Base-by-base conservation (phyloP, 2,888 invertebrate genomes). In the Iphiclides podalirius region DNA sequence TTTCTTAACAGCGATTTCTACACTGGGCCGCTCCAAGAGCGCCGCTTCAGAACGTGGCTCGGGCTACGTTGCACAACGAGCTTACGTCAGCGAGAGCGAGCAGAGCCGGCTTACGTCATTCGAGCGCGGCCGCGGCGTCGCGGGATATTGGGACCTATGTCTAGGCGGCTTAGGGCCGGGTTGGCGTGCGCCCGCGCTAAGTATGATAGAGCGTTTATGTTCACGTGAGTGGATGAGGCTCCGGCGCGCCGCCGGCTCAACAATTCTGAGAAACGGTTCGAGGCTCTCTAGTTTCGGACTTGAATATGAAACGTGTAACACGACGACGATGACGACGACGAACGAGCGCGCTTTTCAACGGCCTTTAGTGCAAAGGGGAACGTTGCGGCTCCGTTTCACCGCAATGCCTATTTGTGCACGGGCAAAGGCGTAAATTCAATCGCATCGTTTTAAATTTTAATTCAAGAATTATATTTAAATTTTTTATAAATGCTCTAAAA, bases 201-300 rank as follows among this genome's bases (percentile, higher is more conserved):
- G 77, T 76, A 79, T 80, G 82, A 84, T 84, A 87, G 79, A 85
- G 79, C 86, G 79, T 87, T 84, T 86, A 83, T 80, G 76, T 85
- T 83, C 85, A 84, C 81, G 81, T 82, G 87, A 87, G 86, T 87
- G 85, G 84, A 79, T 79, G 87, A 82, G 87, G 83, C 87, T 85
- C 82, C 82, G 81, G 70, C 82, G 79, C 82, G 82, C 73, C 81
- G 80, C 75, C 84, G 81, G 80, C 84, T 86, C 84, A 79, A 84
- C 84, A 81, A 77, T 88, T 87, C 87, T 79, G 66, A 84, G 87
- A 88, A 86, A 75, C 72, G 72, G n/a, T 78, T 85, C 77, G 76
- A 84, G 72, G 72, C 73, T 81, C 80, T 83, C 82, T 82, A 82
- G 83, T 84, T 81, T 82, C 77, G 81, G 77, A 75, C 81, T 79